Evolutionary conservation across 2,113 vertebrate genomes (phyloP).

Genomic region (Taxidea taxus): DNA sequence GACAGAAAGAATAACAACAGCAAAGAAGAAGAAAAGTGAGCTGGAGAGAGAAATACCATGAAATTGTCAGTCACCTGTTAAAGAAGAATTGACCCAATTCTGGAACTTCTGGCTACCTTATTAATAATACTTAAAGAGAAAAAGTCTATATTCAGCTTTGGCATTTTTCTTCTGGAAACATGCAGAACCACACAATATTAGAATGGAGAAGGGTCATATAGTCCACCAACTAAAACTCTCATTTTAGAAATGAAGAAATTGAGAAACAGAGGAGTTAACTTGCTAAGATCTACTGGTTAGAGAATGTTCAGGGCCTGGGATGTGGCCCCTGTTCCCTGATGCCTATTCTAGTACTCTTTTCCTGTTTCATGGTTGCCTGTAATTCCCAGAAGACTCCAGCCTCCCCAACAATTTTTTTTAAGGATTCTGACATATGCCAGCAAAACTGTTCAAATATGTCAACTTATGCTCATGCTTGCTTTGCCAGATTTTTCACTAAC

Average conservation of each 20-base stretch:
- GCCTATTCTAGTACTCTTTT: background rate
- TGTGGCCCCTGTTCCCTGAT: fast-evolving
- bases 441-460: slow-evolving; percentile 62
- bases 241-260: slow-evolving; percentile 14
- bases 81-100: background rate
- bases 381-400: background rate
- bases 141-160: background rate
- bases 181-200: background rate
- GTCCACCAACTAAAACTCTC: background rate
- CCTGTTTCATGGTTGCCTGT: background rate
- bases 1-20: background rate
- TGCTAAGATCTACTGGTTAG: background rate
- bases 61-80: background rate
- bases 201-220: background rate
- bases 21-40: background rate
- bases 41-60: background rate
- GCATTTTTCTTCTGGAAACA: background rate
- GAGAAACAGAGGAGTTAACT: background rate
- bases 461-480: slow-evolving; percentile 57
- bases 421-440: slow-evolving; percentile 57
- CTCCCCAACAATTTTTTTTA: background rate
- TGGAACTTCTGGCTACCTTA: background rate
- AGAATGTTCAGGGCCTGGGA: background rate
- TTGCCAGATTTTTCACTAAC: slow-evolving; percentile 61
- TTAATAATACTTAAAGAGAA: background rate